Evolutionary conservation across 2,113 vertebrate genomes (phyloP), one percentile per base, ranked within the genome.

Genomic region (Chloroceryle aenea): DNA sequence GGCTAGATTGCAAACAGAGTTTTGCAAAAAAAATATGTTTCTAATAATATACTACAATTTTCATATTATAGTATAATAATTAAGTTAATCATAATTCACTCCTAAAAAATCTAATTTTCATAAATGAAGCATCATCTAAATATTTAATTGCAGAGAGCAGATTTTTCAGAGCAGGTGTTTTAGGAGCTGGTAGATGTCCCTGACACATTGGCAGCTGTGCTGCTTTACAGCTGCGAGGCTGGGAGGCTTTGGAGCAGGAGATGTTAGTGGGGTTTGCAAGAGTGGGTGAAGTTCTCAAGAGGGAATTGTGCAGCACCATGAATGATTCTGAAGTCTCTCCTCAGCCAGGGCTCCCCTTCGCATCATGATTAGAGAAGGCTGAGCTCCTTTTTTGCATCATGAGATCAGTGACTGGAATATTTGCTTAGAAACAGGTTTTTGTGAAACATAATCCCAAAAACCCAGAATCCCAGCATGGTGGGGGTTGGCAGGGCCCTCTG

Each of bases 21-120:
- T 96, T 89, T 95, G 87, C 85, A 92, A 90, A 78, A 96, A 97
- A 96, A 96, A 97, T 96, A 95, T 92, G 93, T 92, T 95, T 97
- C 93, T 95, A 97, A 96, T 95, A 96, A 95, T 96, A 96, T 86
- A 88, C 90, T 78, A 94, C 88, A 34, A 77, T 84, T 92, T 93
- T 90, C 72, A 69, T 96, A 82, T 86, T 96, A 96, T 79, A 96
- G 85, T 95, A 86, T 84, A 93, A 72, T 94, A 96, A 97, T 95
- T 97, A 97, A 95, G 71, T 77, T 71, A 86, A 73, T n/a, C 68
- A 84, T 96, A 96, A 96, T 97, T 97, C 89, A 87, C 27, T 61
- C 87, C 85, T 66, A 91, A 69, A 96, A 91, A 91, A 91, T 58
- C 87, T 75, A 89, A 95, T 97, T 97, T 97, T 94, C 91, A 75